Conservation (phyloP, 30 jellyfish, hydroid and myxozoan species). For the Turritopsis rubra region DNA sequence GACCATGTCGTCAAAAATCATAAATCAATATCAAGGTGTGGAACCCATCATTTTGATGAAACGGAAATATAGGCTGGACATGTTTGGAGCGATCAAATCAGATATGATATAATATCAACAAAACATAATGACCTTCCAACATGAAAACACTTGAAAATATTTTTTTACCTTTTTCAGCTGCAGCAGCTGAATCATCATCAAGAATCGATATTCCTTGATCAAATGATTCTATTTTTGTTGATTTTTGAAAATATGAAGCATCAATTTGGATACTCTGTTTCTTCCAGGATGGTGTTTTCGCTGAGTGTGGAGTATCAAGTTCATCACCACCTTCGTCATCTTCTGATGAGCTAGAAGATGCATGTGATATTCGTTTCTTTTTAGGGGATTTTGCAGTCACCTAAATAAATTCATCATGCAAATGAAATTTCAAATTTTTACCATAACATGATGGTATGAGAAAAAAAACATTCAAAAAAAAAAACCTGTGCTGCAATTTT, state of each 20-base stretch:
- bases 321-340: slow-evolving; percentile 17
- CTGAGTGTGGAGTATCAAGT: background rate
- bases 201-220: slow-evolving; percentile 4
- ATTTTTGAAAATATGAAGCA: slow-evolving; percentile 22
- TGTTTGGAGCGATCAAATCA: background rate
- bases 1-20: background rate
- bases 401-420: background rate
- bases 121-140: background rate
- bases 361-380: slow-evolving; percentile 6
- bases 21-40: background rate
- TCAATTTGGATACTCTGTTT: slow-evolving; percentile 24
- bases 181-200: slow-evolving; percentile 8
- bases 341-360: slow-evolving; percentile 33
- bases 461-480: no score
- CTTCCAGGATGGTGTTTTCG: background rate
- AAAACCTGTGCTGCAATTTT: slow-evolving; percentile 71
- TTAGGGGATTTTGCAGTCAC: slow-evolving; percentile 42
- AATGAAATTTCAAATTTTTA: background rate
- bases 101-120: background rate
- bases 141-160: background rate
- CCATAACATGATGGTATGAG: no score
- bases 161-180: background rate
- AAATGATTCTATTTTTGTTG: slow-evolving; percentile 7
- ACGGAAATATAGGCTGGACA: background rate
- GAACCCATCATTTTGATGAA: background rate